Evolutionary conservation across 2,888 invertebrate genomes (phyloP).

Genomic region (Protophormia terraenovae): DNA sequence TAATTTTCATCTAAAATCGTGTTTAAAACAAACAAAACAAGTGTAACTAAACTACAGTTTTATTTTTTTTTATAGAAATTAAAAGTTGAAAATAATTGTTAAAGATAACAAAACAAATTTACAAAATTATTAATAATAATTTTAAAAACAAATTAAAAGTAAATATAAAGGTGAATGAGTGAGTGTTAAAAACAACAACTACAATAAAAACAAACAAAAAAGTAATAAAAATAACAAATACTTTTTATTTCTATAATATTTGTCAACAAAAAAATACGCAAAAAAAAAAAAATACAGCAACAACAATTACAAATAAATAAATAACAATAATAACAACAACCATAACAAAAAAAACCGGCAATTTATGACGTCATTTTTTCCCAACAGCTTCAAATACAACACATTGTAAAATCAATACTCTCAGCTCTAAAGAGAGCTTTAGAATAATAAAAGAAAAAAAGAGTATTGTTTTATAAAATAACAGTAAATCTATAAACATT

Average conservation of each 20-base stretch:
- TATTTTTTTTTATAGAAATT: not conserved
- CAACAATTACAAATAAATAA: slow-evolving; percentile 34
- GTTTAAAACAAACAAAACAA: too few relatives aligned
- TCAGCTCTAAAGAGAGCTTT: slow-evolving; percentile 13
- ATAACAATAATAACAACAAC: slow-evolving; percentile 24
- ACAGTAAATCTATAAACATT: too few relatives aligned
- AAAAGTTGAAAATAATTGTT: not conserved
- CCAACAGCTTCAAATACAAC: not conserved
- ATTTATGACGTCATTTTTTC: slow-evolving; percentile 68
- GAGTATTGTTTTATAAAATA: too few relatives aligned
- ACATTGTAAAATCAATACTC: slow-evolving; percentile 16
- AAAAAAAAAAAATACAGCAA: slow-evolving; percentile 19
- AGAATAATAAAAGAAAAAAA: not conserved
- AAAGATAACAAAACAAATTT: not conserved
- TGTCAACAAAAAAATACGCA: slow-evolving; percentile 36
- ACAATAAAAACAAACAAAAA: slow-evolving; percentile 4
- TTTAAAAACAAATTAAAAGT: slow-evolving; percentile 1
- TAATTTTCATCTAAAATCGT: too few relatives aligned
- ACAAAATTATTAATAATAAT: not conserved
- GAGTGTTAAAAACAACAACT: slow-evolving; percentile 38
- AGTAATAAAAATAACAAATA: not conserved
- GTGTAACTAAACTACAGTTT: not conserved
- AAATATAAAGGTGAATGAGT: not conserved
- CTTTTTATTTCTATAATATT: not conserved
- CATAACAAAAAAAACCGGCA: slow-evolving; percentile 66